Base-by-base conservation (phyloP, 2,113 vertebrate genomes). In the Crocuta crocuta region DNA sequence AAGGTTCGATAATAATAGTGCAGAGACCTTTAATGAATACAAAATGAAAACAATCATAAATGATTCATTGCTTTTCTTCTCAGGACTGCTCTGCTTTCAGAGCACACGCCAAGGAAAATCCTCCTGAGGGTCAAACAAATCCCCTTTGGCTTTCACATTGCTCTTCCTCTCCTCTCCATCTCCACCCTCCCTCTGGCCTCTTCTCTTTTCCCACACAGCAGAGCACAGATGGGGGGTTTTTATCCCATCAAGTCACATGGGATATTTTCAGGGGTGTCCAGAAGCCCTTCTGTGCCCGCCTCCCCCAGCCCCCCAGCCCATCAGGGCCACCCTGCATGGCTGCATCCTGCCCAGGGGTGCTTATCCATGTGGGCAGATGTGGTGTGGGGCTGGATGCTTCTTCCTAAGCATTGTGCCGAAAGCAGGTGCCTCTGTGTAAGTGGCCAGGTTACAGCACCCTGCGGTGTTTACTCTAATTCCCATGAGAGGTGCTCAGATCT, bases 21-120 rank as follows among this genome's bases (percentile, higher is more conserved):
- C 95, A 74, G 97, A 98, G 97, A 92, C 96, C 95, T 92, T 96
- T 95, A 98, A 98, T 7, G 80, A 99, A 98, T 92, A 96, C 74
- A 89, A 91, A 97, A 96, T 1, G 87, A 98, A 96, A 98, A 96
- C 4, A 9, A 79, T 88, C 97, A 97, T 98, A 96, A 98, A 98
- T 98, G 98, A 98, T 98, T 98, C 98, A 98, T 93, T 50, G 78
- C 92, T 96, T 96, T 73, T 85, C 97, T 97, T 94, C 80, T 79
- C 8, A 23, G 83, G 85, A 79, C 94, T 0, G 35, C 96, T 95
- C 28, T 79, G 97, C 93, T 91, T 91, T 97, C 96, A 63, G 66
- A 93, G 96, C 92, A 97, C 94, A 78, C 11, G 61, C 89, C 7
- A 10, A 83, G 87, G 70, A 35, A 45, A 43, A 84, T 33, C 31